Base-by-base conservation (phyloP, 2,113 vertebrate genomes). In the Falcunculus frontatus region DNA sequence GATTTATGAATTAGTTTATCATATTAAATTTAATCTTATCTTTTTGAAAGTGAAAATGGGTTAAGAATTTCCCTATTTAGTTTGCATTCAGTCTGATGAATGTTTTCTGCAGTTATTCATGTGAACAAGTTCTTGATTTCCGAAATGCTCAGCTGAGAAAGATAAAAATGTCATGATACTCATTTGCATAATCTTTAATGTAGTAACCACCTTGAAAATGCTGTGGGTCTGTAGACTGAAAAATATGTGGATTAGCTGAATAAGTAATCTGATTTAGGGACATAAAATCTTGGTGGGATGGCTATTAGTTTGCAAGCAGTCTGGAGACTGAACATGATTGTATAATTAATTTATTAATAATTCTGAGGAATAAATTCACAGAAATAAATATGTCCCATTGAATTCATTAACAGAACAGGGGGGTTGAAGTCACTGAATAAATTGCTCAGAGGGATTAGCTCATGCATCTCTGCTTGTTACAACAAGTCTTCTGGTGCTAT, bases 61-160 rank as follows among this genome's bases (percentile, higher is more conserved):
- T 88, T 73, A 92, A 89, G 75, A 62, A 90, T 83, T 80, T 88
- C 63, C 33, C 35, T 73, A n/a, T 91, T 91, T 87, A 94, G 41
- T 82, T 91, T 76, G 39, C 56, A 70, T 95, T 94, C 67, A 91
- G 50, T 82, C 59, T 90, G 78, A 80, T 94, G 10, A 91, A 89
- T 87, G 69, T 82, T 94, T 94, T 96, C 80, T 69, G 55, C 60
- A 74, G 59, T 85, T 90, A 80, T 56, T 93, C 82, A 86, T 93
- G 46, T 80, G 84, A 89, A 95, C 57, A 82, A 95, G 59, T 83
- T 91, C 72, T 88, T 97, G 76, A 88, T 93, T 94, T 90, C 72
- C 0, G 0, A 96, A 81, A 92, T 41, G 56, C 55, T 86, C 63
- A 70, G 75, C 84, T 92, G 67, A 94, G 92, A 86, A 86, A 90